A percentile compares a stretch with the other conserved stretches of the same genome.
Conservation (phyloP, 2,888 invertebrate genomes). For the Plemyria rubiginata region DNA sequence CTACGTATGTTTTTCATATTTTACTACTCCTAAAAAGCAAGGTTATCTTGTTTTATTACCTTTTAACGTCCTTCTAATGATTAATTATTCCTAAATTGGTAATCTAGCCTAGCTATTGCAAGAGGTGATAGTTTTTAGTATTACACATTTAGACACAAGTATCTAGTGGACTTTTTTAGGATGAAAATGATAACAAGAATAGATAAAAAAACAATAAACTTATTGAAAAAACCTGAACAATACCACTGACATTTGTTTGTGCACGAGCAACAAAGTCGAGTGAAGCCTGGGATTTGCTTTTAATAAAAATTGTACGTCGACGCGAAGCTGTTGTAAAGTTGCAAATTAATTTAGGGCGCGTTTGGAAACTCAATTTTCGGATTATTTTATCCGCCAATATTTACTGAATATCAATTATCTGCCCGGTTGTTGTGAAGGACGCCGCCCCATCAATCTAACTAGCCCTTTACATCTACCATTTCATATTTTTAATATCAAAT, state of each 20-base stretch:
- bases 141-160: too few relatives aligned
- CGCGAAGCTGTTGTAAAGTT: slow-evolving; percentile 78
- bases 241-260: slow-evolving; percentile 14
- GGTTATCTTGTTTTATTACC: too few relatives aligned
- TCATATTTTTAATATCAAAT: slow-evolving; percentile 31
- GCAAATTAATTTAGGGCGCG: slow-evolving; percentile 82
- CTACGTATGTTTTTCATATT: too few relatives aligned
- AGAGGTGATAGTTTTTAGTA: too few relatives aligned
- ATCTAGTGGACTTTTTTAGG: too few relatives aligned
- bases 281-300: slow-evolving; percentile 64
- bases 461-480: slow-evolving; percentile 50
- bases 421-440: slow-evolving; percentile 48
- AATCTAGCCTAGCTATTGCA: too few relatives aligned
- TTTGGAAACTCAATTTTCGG: slow-evolving; percentile 81
- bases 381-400: slow-evolving; percentile 82
- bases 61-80: too few relatives aligned
- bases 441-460: slow-evolving; percentile 63
- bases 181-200: too few relatives aligned
- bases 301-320: slow-evolving; percentile 74
- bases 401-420: slow-evolving; percentile 83
- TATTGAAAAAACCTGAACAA: not conserved
- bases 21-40: too few relatives aligned
- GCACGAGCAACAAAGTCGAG: slow-evolving; percentile 51
- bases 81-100: too few relatives aligned
- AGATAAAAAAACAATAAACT: not conserved